These are phyloP conservation scores for Campylorhamphus procurvoides DNA, from an alignment of 2,113 vertebrate genomes.

Conservation along the genomic window DNA sequence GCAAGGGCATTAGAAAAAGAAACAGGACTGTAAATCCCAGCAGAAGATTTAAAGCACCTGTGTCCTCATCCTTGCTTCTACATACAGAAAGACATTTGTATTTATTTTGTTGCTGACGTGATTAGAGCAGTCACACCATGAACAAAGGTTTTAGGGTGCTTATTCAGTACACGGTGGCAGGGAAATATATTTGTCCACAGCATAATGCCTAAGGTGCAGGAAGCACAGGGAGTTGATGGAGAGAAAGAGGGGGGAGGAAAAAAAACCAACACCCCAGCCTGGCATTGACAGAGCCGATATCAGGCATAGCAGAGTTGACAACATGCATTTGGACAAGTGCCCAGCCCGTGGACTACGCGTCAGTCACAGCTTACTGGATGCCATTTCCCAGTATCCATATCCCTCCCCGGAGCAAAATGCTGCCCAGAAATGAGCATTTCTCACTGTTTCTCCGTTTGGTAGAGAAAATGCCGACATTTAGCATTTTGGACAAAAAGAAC, in stretches of 20 bases:
- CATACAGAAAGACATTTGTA: neutral
- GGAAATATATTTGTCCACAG: neutral
- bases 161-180: neutral
- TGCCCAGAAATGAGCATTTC: conserved; percentile 62
- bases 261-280: neutral
- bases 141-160: conserved; percentile 4
- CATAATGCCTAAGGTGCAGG: neutral
- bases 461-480: neutral
- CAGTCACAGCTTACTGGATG: conserved; percentile 49
- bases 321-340: conserved; percentile 58
- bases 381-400: conserved; percentile 52
- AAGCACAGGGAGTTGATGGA: conserved; percentile 33
- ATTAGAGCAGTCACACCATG: neutral
- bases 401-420: conserved; percentile 25
- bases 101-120: neutral
- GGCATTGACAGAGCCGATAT: neutral
- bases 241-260: neutral
- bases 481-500: conserved; percentile 13
- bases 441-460: conserved; percentile 27
- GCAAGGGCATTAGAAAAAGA: neutral
- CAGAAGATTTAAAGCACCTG: neutral
- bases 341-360: neutral
- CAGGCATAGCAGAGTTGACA: conserved; percentile 13
- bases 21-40: neutral
- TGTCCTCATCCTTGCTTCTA: neutral